phyloP scores from a whole-genome alignment of 2,888 invertebrate genomes.

The Siphlonurus alternatus region DNA sequence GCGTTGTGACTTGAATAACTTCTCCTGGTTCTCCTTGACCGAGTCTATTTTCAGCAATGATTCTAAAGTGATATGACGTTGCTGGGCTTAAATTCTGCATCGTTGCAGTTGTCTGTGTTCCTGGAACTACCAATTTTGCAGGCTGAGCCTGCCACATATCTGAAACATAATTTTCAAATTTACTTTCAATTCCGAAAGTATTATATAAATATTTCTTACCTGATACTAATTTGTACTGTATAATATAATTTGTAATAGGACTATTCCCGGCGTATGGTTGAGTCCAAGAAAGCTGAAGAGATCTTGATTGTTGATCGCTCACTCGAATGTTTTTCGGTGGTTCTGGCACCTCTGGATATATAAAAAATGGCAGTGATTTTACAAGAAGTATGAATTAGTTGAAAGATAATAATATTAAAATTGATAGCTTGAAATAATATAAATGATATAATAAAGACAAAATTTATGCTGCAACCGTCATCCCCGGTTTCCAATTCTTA shows the following conservation, averaged over 20 bases:
- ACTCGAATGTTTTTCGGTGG: slow-evolving; percentile 73
- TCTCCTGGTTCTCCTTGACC: slow-evolving; percentile 79
- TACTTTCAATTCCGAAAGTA: not conserved
- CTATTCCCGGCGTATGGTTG: slow-evolving; percentile 80
- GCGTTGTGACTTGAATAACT: slow-evolving; percentile 67
- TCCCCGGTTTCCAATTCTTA: too few relatives aligned
- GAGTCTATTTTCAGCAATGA: slow-evolving; percentile 76
- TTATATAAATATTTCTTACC: slow-evolving; percentile 29
- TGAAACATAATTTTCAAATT: too few relatives aligned
- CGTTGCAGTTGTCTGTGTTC: slow-evolving; percentile 63
- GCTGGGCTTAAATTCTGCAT: slow-evolving; percentile 71
- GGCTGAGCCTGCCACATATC: slow-evolving; percentile 72
- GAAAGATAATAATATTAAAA: not conserved
- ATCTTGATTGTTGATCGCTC: slow-evolving; percentile 67
- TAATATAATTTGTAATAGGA: slow-evolving; percentile 71
- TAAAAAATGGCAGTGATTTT: too few relatives aligned
- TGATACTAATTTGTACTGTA: slow-evolving; percentile 75
- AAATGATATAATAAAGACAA: not conserved
- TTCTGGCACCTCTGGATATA: slow-evolving; percentile 59
- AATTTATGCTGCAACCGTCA: too few relatives aligned
- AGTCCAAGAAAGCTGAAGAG: slow-evolving; percentile 75
- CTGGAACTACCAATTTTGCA: slow-evolving; percentile 63
- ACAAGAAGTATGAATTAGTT: not conserved
- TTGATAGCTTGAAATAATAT: not conserved
- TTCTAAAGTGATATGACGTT: slow-evolving; percentile 71